Percentiles rank a stretch among this genome's conserved stretches.
These are phyloP conservation scores for Aphodius granarius DNA, from an alignment of 2,888 invertebrate genomes.

Conservation along the genomic window DNA sequence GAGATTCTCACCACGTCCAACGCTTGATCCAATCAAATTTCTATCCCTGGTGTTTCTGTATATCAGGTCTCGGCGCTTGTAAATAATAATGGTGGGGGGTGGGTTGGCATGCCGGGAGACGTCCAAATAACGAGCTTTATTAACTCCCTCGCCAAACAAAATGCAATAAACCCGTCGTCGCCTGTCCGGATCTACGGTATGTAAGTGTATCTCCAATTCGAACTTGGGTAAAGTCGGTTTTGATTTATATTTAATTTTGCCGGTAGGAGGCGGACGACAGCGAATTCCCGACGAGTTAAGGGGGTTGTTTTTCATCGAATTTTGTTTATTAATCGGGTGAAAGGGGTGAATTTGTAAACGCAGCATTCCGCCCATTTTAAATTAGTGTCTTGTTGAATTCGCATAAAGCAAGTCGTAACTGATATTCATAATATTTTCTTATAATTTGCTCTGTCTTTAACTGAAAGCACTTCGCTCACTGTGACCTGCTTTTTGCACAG, in stretches of 20 bases:
- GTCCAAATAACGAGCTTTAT: background rate
- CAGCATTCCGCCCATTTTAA: too few species aligned
- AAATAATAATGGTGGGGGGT: background rate
- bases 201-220: too few species aligned
- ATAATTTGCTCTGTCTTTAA: too few species aligned
- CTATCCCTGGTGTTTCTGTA: background rate
- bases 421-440: too few species aligned
- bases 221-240: too few species aligned
- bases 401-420: too few species aligned
- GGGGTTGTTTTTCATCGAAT: background rate
- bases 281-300: background rate
- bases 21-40: background rate
- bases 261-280: background rate
- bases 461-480: too few species aligned
- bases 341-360: too few species aligned
- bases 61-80: background rate
- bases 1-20: background rate
- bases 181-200: too few species aligned
- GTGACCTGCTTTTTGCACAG: too few species aligned
- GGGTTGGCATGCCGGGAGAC: background rate
- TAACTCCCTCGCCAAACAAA: background rate
- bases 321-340: background rate
- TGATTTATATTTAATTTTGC: background rate
- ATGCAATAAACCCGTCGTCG: too few species aligned
- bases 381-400: too few species aligned